Evolutionary conservation across 2,797 vertebrate genomes (phyloP).

Genomic region (Paguma larvata): DNA sequence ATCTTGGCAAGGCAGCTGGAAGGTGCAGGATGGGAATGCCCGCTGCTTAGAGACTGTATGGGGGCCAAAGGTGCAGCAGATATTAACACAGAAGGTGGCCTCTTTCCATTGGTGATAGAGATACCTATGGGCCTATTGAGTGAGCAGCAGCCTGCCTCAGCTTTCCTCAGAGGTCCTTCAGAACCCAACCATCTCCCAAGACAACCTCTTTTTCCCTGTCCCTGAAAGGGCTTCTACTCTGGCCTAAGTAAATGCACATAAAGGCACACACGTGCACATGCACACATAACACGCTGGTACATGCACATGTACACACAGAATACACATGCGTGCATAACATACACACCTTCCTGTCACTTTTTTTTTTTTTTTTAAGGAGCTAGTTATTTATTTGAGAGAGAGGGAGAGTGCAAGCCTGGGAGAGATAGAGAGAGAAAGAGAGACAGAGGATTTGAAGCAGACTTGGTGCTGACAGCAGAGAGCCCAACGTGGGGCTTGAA

Average conservation of each 20-base stretch:
- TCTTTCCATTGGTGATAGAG: background rate
- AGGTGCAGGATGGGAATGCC: background rate
- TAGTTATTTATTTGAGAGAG: no score
- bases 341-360: background rate
- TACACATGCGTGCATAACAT: fast-evolving
- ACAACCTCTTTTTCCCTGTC: background rate
- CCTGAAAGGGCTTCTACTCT: background rate
- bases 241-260: background rate
- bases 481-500: no score
- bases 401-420: no score
- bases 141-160: background rate
- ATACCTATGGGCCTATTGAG: background rate
- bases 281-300: background rate
- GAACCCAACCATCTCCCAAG: background rate
- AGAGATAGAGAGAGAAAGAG: no score
- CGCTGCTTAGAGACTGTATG: background rate
- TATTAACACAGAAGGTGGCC: background rate
- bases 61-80: background rate
- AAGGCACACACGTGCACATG: background rate
- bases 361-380: no score
- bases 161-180: background rate
- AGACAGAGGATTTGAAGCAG: no score
- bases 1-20: background rate
- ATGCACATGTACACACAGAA: no score
- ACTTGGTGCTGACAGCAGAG: no score